phyloP scores from a whole-genome alignment of 2,797 vertebrate genomes.

The Sciurus vulgaris region DNA sequence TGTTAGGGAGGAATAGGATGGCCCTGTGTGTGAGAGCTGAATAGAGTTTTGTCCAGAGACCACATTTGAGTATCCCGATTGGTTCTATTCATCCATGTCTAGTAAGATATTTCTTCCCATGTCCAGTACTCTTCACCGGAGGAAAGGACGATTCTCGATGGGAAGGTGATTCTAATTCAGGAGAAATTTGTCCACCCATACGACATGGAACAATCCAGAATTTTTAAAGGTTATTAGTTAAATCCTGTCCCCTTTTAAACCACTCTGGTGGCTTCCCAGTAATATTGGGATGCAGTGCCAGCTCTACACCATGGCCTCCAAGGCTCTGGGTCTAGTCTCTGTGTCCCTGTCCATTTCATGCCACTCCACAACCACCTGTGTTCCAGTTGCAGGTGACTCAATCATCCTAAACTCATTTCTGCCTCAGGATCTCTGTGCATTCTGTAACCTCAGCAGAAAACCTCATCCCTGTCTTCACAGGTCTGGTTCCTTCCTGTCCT shows the following conservation, averaged over 20 bases:
- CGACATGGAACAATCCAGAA: background rate
- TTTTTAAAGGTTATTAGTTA: background rate
- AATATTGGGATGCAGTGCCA: background rate
- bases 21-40: background rate
- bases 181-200: background rate
- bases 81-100: slow-evolving; percentile 10
- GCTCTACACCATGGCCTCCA: background rate
- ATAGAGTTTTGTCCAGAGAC: background rate
- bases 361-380: background rate
- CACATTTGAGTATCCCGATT: background rate
- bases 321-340: background rate
- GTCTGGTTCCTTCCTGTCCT: background rate
- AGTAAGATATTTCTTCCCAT: background rate
- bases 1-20: background rate
- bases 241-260: background rate
- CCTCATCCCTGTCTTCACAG: background rate
- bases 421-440: background rate
- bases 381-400: background rate
- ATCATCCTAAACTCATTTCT: slow-evolving; percentile 3
- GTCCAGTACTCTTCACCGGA: background rate
- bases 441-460: background rate
- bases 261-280: background rate
- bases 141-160: slow-evolving; percentile 26
- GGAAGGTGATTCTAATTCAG: slow-evolving; percentile 21
- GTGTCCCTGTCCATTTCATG: background rate